These are phyloP conservation scores for Psammodynastes pulverulentus DNA, from an alignment of 2,113 vertebrate genomes.

Conservation along the genomic window DNA sequence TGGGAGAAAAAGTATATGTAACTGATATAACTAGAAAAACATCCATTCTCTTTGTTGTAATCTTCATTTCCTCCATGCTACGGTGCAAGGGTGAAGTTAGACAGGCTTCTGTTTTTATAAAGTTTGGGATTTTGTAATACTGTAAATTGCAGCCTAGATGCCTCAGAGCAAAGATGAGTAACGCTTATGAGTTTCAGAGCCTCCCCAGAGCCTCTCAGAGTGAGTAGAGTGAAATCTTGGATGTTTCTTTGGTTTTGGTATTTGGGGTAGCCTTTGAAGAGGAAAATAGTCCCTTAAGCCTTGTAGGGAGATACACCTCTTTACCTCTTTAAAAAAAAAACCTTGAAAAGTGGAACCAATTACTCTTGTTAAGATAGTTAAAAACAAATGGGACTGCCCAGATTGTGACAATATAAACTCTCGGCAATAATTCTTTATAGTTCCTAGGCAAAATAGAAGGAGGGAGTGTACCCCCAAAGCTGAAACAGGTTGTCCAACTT, in stretches of 20 bases:
- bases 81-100: neutral
- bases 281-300: neutral
- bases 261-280: neutral
- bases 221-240: neutral
- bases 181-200: neutral
- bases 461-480: neutral
- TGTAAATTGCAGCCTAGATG: neutral
- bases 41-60: neutral
- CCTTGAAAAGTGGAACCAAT: neutral
- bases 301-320: neutral
- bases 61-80: neutral
- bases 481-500: neutral
- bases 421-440: neutral
- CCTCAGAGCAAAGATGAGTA: neutral
- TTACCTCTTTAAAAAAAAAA: neutral
- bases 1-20: neutral
- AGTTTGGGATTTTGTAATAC: neutral
- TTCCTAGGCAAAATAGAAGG: neutral
- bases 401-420: neutral
- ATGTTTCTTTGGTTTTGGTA: neutral
- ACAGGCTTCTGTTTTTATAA: neutral
- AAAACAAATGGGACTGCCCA: neutral
- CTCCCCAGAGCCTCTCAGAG: neutral
- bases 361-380: neutral
- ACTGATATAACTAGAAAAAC: neutral